Conservation (phyloP, 1,140 invertebrate genomes). For the Rhopalosiphum padi region DNA sequence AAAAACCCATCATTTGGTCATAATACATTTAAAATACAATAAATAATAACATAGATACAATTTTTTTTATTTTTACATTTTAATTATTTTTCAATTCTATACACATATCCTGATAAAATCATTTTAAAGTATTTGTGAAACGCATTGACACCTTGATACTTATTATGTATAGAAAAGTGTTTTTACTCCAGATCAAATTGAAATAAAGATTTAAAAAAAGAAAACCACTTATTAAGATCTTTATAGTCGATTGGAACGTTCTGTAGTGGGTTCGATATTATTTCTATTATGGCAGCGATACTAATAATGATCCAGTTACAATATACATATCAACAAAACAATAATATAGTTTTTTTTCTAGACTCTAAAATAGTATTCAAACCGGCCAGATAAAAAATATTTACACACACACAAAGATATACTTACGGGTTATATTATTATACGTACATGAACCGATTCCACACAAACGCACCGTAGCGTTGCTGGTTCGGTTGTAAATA, state of each 20-base stretch:
- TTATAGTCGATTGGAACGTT: background rate
- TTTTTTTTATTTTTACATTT: background rate
- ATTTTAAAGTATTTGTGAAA: background rate
- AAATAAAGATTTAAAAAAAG: background rate
- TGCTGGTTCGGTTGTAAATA: background rate
- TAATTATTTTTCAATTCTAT: background rate
- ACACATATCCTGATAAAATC: background rate
- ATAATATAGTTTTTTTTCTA: conserved; percentile 3
- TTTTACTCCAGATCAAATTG: background rate
- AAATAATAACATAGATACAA: background rate
- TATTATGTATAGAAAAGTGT: background rate
- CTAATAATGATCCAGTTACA: background rate
- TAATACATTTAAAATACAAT: background rate
- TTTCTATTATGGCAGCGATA: background rate
- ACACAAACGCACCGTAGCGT: background rate
- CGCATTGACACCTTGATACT: background rate
- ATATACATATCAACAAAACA: conserved; percentile 12
- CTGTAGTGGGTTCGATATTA: background rate
- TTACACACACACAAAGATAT: background rate
- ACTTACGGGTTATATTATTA: background rate
- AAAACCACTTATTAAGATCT: background rate
- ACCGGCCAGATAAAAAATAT: background rate
- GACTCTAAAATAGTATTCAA: background rate
- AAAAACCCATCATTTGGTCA: background rate
- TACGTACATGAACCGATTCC: background rate